A percentile compares a stretch with the other conserved stretches of the same genome.
These are phyloP conservation scores for Vollenhovia emeryi DNA, from an alignment of 1,140 invertebrate species.

Conservation along the genomic window DNA sequence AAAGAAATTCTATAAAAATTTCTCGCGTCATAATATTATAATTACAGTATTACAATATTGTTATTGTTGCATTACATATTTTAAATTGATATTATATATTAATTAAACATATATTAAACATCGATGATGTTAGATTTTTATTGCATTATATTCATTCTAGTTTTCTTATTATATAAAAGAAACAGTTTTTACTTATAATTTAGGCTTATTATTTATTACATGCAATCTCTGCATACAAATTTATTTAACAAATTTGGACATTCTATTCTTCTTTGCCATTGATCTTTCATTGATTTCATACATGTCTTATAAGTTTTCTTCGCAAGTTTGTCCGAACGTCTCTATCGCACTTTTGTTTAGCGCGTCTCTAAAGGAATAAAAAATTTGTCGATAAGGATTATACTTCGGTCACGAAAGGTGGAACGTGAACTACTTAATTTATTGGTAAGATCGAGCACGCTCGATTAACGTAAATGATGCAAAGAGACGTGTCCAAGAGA, in stretches of 20 bases:
- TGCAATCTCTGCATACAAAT: not conserved
- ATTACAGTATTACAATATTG: not conserved
- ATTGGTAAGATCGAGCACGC: not conserved
- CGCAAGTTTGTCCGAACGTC: not conserved
- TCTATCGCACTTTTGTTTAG: not conserved
- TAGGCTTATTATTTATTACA: too few relatives aligned
- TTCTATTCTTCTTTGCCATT: too few relatives aligned
- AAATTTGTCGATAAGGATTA: not conserved
- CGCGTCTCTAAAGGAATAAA: not conserved
- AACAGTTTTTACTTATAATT: too few relatives aligned
- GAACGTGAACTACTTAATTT: not conserved
- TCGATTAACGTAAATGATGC: slow-evolving; percentile 69
- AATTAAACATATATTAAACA: too few relatives aligned
- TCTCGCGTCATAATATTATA: too few relatives aligned
- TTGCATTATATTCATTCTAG: not conserved
- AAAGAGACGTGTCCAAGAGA: slow-evolving; percentile 54
- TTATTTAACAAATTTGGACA: not conserved
- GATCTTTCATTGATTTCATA: not conserved
- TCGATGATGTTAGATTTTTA: not conserved
- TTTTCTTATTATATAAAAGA: too few relatives aligned
- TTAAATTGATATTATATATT: not conserved
- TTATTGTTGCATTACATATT: not conserved
- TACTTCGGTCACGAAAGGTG: not conserved
- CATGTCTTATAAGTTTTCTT: not conserved
- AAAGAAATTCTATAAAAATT: too few relatives aligned